These are phyloP conservation scores for Stenoptilia bipunctidactyla DNA, from an alignment of 2,888 invertebrate genomes.

Conservation along the genomic window DNA sequence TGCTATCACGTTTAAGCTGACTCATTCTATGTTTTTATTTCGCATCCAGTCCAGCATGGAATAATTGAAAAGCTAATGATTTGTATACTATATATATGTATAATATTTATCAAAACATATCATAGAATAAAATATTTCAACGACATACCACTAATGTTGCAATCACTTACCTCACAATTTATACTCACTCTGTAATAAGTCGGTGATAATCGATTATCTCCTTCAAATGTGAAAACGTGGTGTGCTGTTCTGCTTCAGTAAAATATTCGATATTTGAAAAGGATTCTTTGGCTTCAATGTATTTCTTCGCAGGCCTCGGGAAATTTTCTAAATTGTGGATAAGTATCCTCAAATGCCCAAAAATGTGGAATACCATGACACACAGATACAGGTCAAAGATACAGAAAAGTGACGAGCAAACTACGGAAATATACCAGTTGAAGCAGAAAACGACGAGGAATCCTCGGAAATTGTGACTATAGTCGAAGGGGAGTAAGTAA, in stretches of 20 bases:
- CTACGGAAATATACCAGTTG: constrained; percentile 13
- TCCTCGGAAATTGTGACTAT: constrained; percentile 9
- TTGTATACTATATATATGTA: too few relatives aligned
- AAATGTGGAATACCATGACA: constrained; percentile 21
- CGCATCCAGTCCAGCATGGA: too few relatives aligned
- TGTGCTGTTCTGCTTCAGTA: too few relatives aligned
- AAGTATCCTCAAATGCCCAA: constrained; percentile 23
- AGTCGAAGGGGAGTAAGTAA: constrained; percentile 15
- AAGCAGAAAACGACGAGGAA: constrained; percentile 10
- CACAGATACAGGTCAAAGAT: constrained; percentile 20
- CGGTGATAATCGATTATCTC: constrained; percentile 11
- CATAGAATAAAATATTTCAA: too few relatives aligned
- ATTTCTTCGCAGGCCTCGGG: constrained; percentile 7
- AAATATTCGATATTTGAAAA: background rate
- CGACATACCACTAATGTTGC: too few relatives aligned
- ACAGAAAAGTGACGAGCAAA: constrained; percentile 10
- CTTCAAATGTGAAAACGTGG: constrained; percentile 6
- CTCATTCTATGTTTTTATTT: too few relatives aligned
- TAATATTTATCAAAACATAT: too few relatives aligned
- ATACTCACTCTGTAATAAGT: constrained; percentile 16
- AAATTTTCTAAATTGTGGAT: constrained; percentile 17
- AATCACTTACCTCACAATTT: too few relatives aligned
- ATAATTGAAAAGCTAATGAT: too few relatives aligned
- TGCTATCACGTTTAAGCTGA: too few relatives aligned
- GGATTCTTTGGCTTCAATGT: constrained; percentile 6